Percentiles rank a stretch among this genome's conserved stretches.
Evolutionary conservation across 1,140 invertebrate species (phyloP).

Genomic region (Drosophila athabasca): DNA sequence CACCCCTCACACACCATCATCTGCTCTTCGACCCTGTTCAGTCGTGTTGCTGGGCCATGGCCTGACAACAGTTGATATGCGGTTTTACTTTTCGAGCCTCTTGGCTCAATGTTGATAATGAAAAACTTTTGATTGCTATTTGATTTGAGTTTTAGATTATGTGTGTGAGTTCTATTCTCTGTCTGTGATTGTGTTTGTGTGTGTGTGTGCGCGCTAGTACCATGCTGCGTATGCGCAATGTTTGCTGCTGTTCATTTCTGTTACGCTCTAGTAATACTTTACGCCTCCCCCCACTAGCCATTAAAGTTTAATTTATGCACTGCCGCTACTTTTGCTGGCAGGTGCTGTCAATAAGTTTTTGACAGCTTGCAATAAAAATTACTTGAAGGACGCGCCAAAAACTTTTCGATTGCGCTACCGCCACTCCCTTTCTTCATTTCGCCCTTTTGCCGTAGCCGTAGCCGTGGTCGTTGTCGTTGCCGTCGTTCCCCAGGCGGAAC

Average conservation of each 20-base stretch:
- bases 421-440: neutral
- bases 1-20: neutral
- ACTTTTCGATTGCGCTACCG: constrained; percentile 36
- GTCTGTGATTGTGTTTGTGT: neutral
- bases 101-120: constrained; percentile 67
- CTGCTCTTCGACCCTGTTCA: constrained; percentile 6
- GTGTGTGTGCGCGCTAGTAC: constrained; percentile 16
- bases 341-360: constrained; percentile 66
- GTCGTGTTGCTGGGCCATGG: constrained; percentile 16
- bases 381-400: constrained; percentile 51
- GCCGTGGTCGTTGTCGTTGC: constrained; percentile 1
- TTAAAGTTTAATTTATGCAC: constrained; percentile 60
- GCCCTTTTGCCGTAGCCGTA: neutral
- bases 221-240: constrained; percentile 65
- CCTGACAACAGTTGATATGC: constrained; percentile 65
- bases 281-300: constrained; percentile 18
- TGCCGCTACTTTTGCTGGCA: constrained; percentile 48
- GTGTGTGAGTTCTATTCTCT: constrained; percentile 8
- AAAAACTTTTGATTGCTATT: constrained; percentile 80
- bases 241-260: constrained; percentile 30
- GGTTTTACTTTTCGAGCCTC: constrained; percentile 52
- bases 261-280: constrained; percentile 12
- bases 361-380: constrained; percentile 60
- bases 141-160: constrained; percentile 74
- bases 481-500: constrained; percentile 29